A percentile compares a stretch with the other conserved stretches of the same genome.
These are phyloP conservation scores for Hybos culiciformis DNA, from an alignment of 2,888 invertebrate genomes.

Conservation along the genomic window DNA sequence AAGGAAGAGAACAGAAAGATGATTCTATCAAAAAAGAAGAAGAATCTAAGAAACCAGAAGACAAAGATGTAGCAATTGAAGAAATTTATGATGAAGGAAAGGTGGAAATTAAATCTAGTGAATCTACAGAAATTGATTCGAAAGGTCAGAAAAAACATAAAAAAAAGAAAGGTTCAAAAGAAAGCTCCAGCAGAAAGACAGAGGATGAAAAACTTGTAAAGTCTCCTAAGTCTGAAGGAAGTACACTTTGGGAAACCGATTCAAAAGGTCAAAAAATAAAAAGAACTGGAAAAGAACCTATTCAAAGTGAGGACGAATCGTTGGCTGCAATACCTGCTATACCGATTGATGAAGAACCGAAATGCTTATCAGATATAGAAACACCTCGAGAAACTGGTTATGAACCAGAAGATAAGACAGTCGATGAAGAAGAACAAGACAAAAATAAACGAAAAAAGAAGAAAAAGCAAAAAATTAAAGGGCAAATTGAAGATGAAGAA, in stretches of 20 bases:
- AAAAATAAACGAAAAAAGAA: constrained; percentile 38
- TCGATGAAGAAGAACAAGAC: constrained; percentile 24
- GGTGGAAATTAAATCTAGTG: constrained; percentile 11
- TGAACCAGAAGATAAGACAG: constrained; percentile 51
- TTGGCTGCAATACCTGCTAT: neutral
- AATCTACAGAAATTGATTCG: constrained; percentile 33
- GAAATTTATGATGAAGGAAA: constrained; percentile 15
- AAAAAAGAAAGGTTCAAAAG: neutral
- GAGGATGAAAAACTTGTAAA: too few relatives aligned
- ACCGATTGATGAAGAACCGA: neutral
- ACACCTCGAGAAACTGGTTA: constrained; percentile 48
- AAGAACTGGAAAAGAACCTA: constrained; percentile 7
- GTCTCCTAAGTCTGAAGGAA: too few relatives aligned
- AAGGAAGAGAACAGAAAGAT: too few relatives aligned
- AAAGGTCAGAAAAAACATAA: too few relatives aligned
- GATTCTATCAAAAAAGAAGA: constrained; percentile 43
- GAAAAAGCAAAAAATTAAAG: constrained; percentile 39
- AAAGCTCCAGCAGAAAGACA: too few relatives aligned
- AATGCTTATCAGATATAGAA: constrained; percentile 28
- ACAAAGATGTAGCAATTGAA: too few relatives aligned
- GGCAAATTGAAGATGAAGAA: constrained; percentile 36
- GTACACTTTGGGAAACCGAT: too few relatives aligned
- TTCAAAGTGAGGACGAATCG: constrained; percentile 11
- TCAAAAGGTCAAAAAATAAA: too few relatives aligned
- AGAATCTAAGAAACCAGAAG: constrained; percentile 51